Conservation (phyloP, 2,797 vertebrate species). For the Gouania willdenowi region DNA sequence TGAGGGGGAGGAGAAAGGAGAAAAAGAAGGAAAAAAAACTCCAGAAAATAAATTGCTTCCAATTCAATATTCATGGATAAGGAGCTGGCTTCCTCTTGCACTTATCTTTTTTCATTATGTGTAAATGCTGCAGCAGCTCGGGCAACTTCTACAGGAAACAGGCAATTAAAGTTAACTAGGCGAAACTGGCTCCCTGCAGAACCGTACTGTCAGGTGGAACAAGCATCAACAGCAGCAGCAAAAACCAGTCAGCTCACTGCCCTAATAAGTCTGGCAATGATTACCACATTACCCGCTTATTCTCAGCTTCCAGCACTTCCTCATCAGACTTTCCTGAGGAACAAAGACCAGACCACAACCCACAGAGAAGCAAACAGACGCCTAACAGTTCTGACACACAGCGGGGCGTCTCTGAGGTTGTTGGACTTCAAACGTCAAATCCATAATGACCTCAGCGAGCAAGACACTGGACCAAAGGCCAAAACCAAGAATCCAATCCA, state of each 20-base stretch:
- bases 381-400: too few species aligned
- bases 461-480: too few species aligned
- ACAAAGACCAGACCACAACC: slow-evolving; percentile 14
- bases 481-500: too few species aligned
- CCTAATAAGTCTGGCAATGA: slow-evolving; percentile 57
- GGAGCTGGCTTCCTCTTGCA: slow-evolving; percentile 70
- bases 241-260: slow-evolving; percentile 58
- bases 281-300: slow-evolving; percentile 41
- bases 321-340: slow-evolving; percentile 19
- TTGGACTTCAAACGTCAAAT: too few species aligned
- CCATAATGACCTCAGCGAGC: too few species aligned
- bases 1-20: not conserved
- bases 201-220: slow-evolving; percentile 67
- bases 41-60: slow-evolving; percentile 71
- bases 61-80: slow-evolving; percentile 76
- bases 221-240: slow-evolving; percentile 58
- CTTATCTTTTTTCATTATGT: slow-evolving; percentile 75
- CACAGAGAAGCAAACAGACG: too few species aligned
- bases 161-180: slow-evolving; percentile 77
- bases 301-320: slow-evolving; percentile 22
- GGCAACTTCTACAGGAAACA: slow-evolving; percentile 70
- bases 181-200: slow-evolving; percentile 65
- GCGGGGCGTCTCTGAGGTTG: slow-evolving; percentile 32
- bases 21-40: not conserved
- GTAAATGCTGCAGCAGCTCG: slow-evolving; percentile 63